A percentile compares a stretch with the other conserved stretches of the same genome.
Evolutionary conservation across 2,113 vertebrate genomes (phyloP).

Genomic region (Zapus hudsonius): DNA sequence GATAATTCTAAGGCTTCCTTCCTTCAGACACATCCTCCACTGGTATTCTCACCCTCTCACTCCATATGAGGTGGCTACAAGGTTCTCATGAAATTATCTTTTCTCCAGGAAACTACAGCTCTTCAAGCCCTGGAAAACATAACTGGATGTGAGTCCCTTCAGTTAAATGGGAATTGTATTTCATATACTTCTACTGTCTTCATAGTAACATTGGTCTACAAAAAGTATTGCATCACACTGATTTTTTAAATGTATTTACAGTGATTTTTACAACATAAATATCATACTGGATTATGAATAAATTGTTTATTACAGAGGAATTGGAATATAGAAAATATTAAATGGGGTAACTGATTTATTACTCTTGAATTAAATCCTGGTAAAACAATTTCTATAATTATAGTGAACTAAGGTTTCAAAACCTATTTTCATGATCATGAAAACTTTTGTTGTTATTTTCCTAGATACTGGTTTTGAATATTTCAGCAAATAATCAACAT

Average conservation of each 20-base stretch:
- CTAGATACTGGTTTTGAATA: neutral
- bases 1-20: neutral
- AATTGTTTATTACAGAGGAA: slow-evolving; percentile 8
- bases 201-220: neutral
- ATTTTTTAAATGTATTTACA: neutral
- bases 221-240: neutral
- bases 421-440: neutral
- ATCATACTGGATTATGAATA: neutral
- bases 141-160: neutral
- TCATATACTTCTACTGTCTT: neutral
- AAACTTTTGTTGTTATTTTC: neutral
- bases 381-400: neutral
- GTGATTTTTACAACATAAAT: neutral
- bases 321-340: slow-evolving; percentile 35
- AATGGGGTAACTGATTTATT: neutral
- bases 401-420: neutral
- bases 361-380: neutral
- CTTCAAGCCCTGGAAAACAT: neutral
- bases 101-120: neutral
- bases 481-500: slow-evolving; percentile 2
- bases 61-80: neutral
- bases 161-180: neutral
- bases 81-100: neutral
- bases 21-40: neutral
- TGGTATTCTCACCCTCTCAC: neutral